These are phyloP conservation scores for Conchocele bisecta DNA, from an alignment of 2,888 invertebrate species.

Conservation along the genomic window DNA sequence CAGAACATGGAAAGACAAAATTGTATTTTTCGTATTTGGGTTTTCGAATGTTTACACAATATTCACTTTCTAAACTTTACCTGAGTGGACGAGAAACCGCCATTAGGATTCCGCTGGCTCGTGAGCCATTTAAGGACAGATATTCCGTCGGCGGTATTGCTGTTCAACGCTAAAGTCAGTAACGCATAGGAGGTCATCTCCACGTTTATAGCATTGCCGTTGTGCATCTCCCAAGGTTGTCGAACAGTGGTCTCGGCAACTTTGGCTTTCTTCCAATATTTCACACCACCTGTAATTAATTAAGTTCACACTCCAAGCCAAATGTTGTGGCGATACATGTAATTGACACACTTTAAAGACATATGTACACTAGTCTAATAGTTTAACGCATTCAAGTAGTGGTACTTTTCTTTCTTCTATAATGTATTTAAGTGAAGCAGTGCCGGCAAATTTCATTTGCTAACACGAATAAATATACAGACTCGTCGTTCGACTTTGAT, in stretches of 20 bases:
- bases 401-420: too few species aligned
- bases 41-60: background rate
- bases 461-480: too few species aligned
- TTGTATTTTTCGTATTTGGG: too few species aligned
- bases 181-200: constrained; percentile 81
- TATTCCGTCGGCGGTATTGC: constrained; percentile 63
- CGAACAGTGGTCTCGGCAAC: constrained; percentile 13
- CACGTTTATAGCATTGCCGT: constrained; percentile 73
- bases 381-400: too few species aligned
- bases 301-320: too few species aligned
- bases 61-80: constrained; percentile 56
- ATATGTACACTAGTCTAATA: too few species aligned
- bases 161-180: constrained; percentile 62
- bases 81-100: constrained; percentile 82
- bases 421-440: too few species aligned
- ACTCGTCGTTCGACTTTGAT: too few species aligned
- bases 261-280: constrained; percentile 68
- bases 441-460: too few species aligned
- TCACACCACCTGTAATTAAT: constrained; percentile 66
- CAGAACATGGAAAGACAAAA: too few species aligned
- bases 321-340: too few species aligned
- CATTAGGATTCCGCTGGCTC: constrained; percentile 76
- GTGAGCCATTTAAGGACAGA: constrained; percentile 80
- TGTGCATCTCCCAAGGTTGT: constrained; percentile 30
- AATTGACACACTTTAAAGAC: too few species aligned